Base-by-base conservation (phyloP, 2,797 vertebrate genomes). In the Mus caroli region DNA sequence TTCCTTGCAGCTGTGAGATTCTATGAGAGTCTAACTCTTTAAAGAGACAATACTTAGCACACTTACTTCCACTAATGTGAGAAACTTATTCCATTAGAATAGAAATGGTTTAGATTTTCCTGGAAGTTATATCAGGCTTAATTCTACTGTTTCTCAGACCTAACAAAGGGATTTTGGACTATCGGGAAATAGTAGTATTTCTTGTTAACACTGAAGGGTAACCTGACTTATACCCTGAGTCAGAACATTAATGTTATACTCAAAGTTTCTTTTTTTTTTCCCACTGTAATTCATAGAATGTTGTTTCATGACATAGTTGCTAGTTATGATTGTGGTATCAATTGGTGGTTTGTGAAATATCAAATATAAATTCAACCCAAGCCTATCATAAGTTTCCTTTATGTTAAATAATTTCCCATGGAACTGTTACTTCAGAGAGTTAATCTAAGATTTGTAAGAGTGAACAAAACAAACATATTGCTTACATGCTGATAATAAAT, bases 11-110 rank as follows among this genome's bases (percentile, higher is more conserved):
- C 15, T 69, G 62, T 91, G 69, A 94, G 90, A 78, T 88, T 92
- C 43, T 80, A 46, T 37, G n/a, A 69, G 62, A 31, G 62, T 31
- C 62, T 67, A 31, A 31, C 7, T 88, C 34, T 20, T 91, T 95
- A 71, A 88, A 86, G 94, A 95, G 52, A 20, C 75, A 94, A 90
- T 75, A 19, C 73, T 40, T 22, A 88, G 15, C 31, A n/a, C 0
- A 95, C 56, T 97, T 97, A 83, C 88, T 98, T 92, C 60, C 26
- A 40, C 92, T 96, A 67, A 60, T 78, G 9, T 90, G 54, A 96
- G 88, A 96, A 97, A 94, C 58, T 83, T 71, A 96, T 97, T 96
- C 77, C 93, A 93, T 94, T 94, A 83, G 75, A 52, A 93, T 96
- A 95, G 69, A 91, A 97, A 87, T 0, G 0, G 20, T 97, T 97